Evolutionary conservation across 1,140 invertebrate genomes (phyloP).

Genomic region (Dufourea novaeangliae): DNA sequence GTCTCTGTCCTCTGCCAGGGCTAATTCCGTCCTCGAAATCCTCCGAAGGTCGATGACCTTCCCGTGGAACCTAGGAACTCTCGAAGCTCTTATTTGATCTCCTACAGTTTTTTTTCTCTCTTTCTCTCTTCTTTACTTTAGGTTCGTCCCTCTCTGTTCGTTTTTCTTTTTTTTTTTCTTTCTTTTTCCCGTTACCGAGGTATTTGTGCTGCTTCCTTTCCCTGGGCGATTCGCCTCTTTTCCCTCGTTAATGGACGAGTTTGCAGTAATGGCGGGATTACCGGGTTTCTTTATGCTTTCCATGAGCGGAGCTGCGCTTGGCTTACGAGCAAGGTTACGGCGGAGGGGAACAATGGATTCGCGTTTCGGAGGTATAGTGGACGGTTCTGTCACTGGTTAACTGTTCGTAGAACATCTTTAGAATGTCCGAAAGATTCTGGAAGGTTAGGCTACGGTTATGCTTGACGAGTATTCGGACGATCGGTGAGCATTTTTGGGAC

Average conservation of each 20-base stretch:
- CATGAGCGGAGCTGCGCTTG: no score
- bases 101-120: constrained; percentile 1
- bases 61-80: neutral
- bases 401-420: no score
- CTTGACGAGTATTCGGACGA: no score
- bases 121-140: no score
- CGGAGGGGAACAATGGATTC: no score
- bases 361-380: no score
- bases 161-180: neutral
- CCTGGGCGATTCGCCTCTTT: constrained; percentile 6
- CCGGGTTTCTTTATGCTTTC: constrained; percentile 12
- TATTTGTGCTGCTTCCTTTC: neutral
- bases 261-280: constrained; percentile 30
- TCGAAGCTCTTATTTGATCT: constrained; percentile 41
- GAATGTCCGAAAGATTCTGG: no score
- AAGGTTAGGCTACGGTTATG: no score
- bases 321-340: no score
- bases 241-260: constrained; percentile 34
- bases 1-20: neutral
- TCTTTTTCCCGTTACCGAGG: no score
- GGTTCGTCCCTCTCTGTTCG: neutral
- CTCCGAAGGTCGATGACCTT: constrained; percentile 37
- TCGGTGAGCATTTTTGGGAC: no score
- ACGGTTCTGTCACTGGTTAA: no score
- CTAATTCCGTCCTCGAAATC: constrained; percentile 43